Evolutionary conservation across 92 coral and sea anemone species (phyloP).

Genomic region (Pocillopora meandrina): DNA sequence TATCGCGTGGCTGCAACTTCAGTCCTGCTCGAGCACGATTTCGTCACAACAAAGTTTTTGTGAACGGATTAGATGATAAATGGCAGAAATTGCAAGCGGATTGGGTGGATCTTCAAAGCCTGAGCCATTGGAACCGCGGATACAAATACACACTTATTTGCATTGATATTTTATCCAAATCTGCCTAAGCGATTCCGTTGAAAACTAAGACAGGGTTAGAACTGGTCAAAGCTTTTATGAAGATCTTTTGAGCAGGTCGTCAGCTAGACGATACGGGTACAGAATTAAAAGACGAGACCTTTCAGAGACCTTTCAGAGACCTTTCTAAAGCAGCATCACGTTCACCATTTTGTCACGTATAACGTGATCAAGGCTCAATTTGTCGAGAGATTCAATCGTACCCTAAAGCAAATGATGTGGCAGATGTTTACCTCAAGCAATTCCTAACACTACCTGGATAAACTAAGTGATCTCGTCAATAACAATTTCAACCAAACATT

Average conservation of each 20-base stretch:
- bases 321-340: constrained; percentile 34
- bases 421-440: constrained; percentile 28
- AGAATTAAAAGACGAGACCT: constrained; percentile 38
- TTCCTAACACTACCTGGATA: constrained; percentile 22
- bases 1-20: constrained; percentile 9
- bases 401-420: constrained; percentile 29
- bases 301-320: constrained; percentile 27
- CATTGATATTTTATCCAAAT: not conserved
- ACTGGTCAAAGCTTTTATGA: constrained; percentile 26
- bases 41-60: constrained; percentile 2
- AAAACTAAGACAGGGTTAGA: constrained; percentile 9
- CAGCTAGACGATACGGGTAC: constrained; percentile 43
- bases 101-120: not conserved
- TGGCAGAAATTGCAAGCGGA: not conserved
- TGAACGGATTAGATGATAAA: not conserved
- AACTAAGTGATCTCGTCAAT: constrained; percentile 10
- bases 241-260: constrained; percentile 17
- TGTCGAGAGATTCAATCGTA: constrained; percentile 7
- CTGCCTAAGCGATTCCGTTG: constrained; percentile 26
- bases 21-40: constrained; percentile 8
- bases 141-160: constrained; percentile 3
- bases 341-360: constrained; percentile 18
- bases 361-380: constrained; percentile 23
- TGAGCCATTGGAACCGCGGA: constrained; percentile 1
- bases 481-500: constrained; percentile 46